Evolutionary conservation across 1,140 invertebrate genomes (phyloP), one percentile per base, ranked within the genome.

Genomic region (Rhagoletis pomonella): DNA sequence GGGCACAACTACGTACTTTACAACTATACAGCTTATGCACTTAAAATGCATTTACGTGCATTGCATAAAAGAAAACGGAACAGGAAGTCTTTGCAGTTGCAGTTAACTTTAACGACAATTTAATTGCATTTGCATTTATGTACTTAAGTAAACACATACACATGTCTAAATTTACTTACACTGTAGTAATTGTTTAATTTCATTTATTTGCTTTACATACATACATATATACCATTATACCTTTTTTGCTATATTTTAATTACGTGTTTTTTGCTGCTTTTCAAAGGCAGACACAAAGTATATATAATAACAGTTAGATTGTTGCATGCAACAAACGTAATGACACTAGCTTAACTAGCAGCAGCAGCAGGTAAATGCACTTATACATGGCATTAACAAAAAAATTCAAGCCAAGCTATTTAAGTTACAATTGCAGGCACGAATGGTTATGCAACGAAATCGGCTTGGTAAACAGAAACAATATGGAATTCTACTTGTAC

Each of bases 91-190:
- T 81, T 81, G 73, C 17, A 81, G 47, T 81, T 81, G n/a, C 73
- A 55, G 73, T 81, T 81, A 81, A 81, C 73, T 81, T 55, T 55
- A 81, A 81, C 73, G 73, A 81, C 73, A 81, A 81, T 81, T 81
- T 81, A 81, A 81, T 81, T 81, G 73, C 73, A 81, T 81, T 81
- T 81, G 47, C 73, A 29, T 73, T 44, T 55, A 62, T 62, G 60
- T 62, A 14, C 73, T 81, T 50, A 42, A 7, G 65, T 19, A 19
- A n/a, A 58, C 10, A 58, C 47, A 50, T 12, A 47, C 67, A 73
- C 4, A n/a, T 14, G 1, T 42, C 0, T 9, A 7, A 17, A 42
- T 12, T n/a, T 12, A 9, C 42, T 9, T 29, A 4, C 17, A 14
- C 5, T 29, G n/a, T 19, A 47, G 14, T 81, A 81, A 81, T 81